A percentile compares a stretch with the other conserved stretches of the same genome.
These are phyloP conservation scores for Ranitomeya variabilis DNA, from an alignment of 2,113 vertebrate genomes.

Conservation along the genomic window DNA sequence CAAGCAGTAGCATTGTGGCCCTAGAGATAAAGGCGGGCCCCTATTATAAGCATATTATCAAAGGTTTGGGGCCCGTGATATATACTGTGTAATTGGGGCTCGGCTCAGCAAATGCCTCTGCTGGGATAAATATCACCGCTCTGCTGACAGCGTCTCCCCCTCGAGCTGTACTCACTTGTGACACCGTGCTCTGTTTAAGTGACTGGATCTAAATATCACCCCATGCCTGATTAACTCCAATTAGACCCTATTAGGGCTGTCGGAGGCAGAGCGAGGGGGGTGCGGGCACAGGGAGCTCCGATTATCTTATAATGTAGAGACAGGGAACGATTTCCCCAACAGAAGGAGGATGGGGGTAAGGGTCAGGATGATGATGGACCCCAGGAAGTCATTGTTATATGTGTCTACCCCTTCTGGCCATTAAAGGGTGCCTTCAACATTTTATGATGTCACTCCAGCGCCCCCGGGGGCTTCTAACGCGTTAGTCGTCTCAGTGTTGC, in stretches of 20 bases:
- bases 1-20: too few relatives aligned
- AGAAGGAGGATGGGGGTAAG: slow-evolving; percentile 41
- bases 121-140: neutral
- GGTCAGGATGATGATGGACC: slow-evolving; percentile 47
- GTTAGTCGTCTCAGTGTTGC: slow-evolving; percentile 39
- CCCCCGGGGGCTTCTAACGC: slow-evolving; percentile 41
- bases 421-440: neutral
- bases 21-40: too few relatives aligned
- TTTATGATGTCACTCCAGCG: neutral
- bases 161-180: slow-evolving; percentile 23
- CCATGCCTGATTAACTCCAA: slow-evolving; percentile 72
- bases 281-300: slow-evolving; percentile 51
- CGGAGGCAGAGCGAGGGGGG: slow-evolving; percentile 30
- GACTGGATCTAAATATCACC: slow-evolving; percentile 63
- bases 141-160: neutral
- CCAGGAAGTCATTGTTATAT: slow-evolving; percentile 66
- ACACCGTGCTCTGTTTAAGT: slow-evolving; percentile 61
- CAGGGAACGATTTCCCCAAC: slow-evolving; percentile 62
- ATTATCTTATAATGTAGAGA: slow-evolving; percentile 26
- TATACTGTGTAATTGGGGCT: too few relatives aligned
- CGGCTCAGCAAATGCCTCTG: neutral
- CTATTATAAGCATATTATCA: too few relatives aligned
- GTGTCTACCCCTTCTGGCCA: neutral
- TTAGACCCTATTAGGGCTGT: slow-evolving; percentile 72
- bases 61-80: too few relatives aligned